These are phyloP conservation scores for Sphenodon punctatus DNA, from an alignment of 2,797 vertebrate species.

Conservation along the genomic window DNA sequence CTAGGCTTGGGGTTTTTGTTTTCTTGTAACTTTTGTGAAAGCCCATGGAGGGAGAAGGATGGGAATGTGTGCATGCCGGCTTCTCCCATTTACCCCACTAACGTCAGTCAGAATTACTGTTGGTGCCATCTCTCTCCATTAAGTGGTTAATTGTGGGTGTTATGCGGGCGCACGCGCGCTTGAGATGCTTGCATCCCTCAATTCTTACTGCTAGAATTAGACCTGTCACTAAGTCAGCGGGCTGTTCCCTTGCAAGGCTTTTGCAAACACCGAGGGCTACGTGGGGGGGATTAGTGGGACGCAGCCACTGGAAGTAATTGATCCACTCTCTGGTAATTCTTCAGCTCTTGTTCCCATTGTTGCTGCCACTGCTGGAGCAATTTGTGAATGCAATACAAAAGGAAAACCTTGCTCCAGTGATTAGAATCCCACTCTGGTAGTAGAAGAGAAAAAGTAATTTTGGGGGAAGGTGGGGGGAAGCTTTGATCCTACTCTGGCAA, in stretches of 20 bases:
- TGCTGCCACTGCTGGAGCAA: background rate
- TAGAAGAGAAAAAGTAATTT: background rate
- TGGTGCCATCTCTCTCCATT: background rate
- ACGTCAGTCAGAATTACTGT: background rate
- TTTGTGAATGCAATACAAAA: background rate
- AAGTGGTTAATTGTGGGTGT: background rate
- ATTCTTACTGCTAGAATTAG: background rate
- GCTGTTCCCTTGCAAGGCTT: background rate
- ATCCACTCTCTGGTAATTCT: conserved; percentile 48
- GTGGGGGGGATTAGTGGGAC: conserved; percentile 41
- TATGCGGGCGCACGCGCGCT: background rate
- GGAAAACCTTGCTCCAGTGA: background rate
- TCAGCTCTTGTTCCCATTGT: conserved; percentile 67
- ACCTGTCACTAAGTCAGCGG: background rate
- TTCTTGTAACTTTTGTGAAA: background rate
- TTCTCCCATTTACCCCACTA: background rate
- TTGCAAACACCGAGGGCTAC: background rate
- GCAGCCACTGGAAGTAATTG: conserved; percentile 68
- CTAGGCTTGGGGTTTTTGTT: accelerated
- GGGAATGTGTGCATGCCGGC: background rate
- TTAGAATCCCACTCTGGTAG: background rate
- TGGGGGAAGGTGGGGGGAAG: background rate
- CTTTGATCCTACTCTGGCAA: conserved; percentile 38
- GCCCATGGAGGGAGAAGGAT: background rate
- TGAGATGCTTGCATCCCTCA: background rate